Percentiles rank a stretch among this genome's conserved stretches.
Evolutionary conservation across 2,888 invertebrate genomes (phyloP).

Genomic region (Meta bourneti): DNA sequence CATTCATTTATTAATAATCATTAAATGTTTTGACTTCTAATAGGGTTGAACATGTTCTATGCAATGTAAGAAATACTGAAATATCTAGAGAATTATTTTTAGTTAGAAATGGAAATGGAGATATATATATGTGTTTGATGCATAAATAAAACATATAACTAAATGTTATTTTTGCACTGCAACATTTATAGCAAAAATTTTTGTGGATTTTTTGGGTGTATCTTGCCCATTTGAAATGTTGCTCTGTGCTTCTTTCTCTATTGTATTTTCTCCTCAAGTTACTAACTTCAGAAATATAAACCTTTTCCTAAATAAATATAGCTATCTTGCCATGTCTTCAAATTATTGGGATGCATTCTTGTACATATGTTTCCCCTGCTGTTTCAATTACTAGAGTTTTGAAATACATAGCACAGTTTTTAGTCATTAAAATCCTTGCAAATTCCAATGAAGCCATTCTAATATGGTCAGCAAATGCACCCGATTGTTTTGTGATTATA

Average conservation of each 20-base stretch:
- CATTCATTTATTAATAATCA: slow-evolving; percentile 35
- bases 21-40: slow-evolving; percentile 42
- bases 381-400: slow-evolving; percentile 57
- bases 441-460: slow-evolving; percentile 34
- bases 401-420: slow-evolving; percentile 69
- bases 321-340: slow-evolving; percentile 64
- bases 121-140: slow-evolving; percentile 62
- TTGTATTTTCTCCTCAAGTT: slow-evolving; percentile 61
- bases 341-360: slow-evolving; percentile 61
- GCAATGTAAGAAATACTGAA: slow-evolving; percentile 69
- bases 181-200: slow-evolving; percentile 70
- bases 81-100: slow-evolving; percentile 74
- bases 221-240: slow-evolving; percentile 71
- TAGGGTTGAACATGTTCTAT: slow-evolving; percentile 68
- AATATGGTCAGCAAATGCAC: slow-evolving; percentile 38
- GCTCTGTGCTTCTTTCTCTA: slow-evolving; percentile 71
- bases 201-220: slow-evolving; percentile 49
- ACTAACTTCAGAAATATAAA: slow-evolving; percentile 64
- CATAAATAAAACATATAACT: slow-evolving; percentile 48
- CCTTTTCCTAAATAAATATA: slow-evolving; percentile 55
- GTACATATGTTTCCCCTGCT: slow-evolving; percentile 61
- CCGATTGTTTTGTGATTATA: slow-evolving; percentile 28
- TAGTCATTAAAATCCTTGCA: slow-evolving; percentile 40
- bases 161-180: slow-evolving; percentile 75
- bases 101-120: slow-evolving; percentile 66